These are phyloP conservation scores for Ammodytes dubius DNA, from an alignment of 2,113 vertebrate species.

Conservation along the genomic window DNA sequence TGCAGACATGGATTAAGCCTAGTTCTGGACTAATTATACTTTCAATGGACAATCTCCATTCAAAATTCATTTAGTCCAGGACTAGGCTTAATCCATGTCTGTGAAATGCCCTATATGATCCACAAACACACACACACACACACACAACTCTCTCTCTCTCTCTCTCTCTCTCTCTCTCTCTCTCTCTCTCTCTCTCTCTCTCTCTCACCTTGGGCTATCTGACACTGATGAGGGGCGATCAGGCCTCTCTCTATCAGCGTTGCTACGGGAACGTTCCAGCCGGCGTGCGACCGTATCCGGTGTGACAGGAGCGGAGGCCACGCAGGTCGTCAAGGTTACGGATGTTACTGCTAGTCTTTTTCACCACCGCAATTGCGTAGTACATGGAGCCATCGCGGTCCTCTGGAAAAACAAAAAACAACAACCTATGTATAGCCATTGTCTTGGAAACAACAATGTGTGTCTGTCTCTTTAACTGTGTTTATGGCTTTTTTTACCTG, in stretches of 20 bases:
- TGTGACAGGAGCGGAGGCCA: constrained; percentile 91
- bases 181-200: neutral
- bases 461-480: neutral
- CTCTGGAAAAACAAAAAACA: constrained; percentile 69
- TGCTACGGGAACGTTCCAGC: constrained; percentile 92
- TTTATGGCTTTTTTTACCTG: constrained; percentile 78
- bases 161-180: too few species aligned
- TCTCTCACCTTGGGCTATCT: constrained; percentile 88
- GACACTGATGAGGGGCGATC: constrained; percentile 86
- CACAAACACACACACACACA: too few species aligned
- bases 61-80: too few species aligned
- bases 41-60: too few species aligned
- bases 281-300: constrained; percentile 87
- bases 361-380: constrained; percentile 91
- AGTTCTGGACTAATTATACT: too few species aligned
- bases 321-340: constrained; percentile 88
- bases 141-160: neutral
- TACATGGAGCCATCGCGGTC: constrained; percentile 84
- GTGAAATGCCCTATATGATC: too few species aligned
- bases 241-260: constrained; percentile 87
- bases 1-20: too few species aligned
- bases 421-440: neutral
- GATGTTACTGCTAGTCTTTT: constrained; percentile 79
- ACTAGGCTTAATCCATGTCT: too few species aligned
- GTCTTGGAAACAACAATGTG: neutral